Conservation (phyloP, 2,797 vertebrate species). For the Melanitta fusca region DNA sequence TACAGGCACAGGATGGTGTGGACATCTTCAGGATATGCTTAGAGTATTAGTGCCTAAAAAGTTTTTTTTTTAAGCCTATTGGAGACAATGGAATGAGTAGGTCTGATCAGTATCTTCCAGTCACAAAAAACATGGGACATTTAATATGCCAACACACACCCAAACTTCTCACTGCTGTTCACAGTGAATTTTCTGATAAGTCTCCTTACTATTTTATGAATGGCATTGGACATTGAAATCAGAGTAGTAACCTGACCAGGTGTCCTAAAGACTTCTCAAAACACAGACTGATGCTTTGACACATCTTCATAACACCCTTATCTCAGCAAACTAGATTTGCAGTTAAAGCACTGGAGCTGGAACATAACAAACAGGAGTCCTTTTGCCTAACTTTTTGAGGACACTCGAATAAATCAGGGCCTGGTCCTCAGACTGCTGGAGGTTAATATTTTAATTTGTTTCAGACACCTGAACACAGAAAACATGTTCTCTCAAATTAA, state of each 20-base stretch:
- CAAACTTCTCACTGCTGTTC: background rate
- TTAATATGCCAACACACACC: background rate
- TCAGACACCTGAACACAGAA: background rate
- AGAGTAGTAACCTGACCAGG: background rate
- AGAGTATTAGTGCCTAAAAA: background rate
- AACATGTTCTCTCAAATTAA: background rate
- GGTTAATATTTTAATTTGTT: background rate
- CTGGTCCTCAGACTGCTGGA: background rate
- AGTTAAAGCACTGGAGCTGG: background rate
- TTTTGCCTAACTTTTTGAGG: background rate
- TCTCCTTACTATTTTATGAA: background rate
- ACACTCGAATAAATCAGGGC: background rate
- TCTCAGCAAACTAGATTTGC: background rate
- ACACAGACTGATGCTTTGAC: background rate
- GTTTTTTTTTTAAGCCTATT: background rate
- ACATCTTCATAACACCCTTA: background rate
- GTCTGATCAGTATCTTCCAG: background rate
- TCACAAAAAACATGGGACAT: background rate
- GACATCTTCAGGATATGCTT: background rate
- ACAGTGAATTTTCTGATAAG: background rate
- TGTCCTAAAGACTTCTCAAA: background rate
- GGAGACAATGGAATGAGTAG: background rate
- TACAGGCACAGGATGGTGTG: background rate
- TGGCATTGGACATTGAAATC: background rate
- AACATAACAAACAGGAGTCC: background rate